phyloP scores from a whole-genome alignment of 2,888 invertebrate genomes.

The Pristionchus exspectatus region DNA sequence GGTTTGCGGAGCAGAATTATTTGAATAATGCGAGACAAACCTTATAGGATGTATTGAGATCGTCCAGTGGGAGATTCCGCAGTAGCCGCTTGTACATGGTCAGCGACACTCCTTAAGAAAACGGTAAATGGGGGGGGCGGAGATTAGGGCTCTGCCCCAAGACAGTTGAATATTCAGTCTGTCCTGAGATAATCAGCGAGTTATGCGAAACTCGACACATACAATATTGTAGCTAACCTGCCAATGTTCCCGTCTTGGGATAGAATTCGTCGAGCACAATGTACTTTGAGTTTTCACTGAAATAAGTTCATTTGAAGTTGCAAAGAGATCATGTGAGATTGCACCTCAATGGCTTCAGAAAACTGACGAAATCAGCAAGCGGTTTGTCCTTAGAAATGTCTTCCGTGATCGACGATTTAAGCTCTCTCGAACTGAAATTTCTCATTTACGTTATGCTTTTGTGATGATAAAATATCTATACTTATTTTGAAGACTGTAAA shows the following conservation, averaged over 20 bases:
- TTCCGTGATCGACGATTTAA: background rate
- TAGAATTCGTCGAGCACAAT: constrained; percentile 33
- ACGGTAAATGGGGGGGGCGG: background rate
- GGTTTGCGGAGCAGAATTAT: too few species aligned
- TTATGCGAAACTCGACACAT: too few species aligned
- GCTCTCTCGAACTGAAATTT: background rate
- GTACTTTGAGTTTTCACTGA: constrained; percentile 5
- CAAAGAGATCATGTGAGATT: too few species aligned
- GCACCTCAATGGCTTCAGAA: constrained; percentile 18
- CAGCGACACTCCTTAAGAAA: background rate
- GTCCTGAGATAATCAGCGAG: too few species aligned
- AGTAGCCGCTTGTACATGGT: constrained; percentile 26
- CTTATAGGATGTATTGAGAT: background rate
- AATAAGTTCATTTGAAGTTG: background rate
- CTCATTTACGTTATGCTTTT: background rate
- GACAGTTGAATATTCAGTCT: too few species aligned
- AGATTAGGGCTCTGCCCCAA: too few species aligned
- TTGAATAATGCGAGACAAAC: background rate
- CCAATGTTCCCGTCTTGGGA: background rate
- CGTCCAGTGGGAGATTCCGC: background rate
- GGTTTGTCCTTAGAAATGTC: background rate
- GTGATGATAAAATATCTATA: too few species aligned
- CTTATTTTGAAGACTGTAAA: background rate
- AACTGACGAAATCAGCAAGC: background rate
- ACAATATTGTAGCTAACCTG: background rate